phyloP scores from a whole-genome alignment of 2,797 vertebrate species.

The Ceryle rudis region DNA sequence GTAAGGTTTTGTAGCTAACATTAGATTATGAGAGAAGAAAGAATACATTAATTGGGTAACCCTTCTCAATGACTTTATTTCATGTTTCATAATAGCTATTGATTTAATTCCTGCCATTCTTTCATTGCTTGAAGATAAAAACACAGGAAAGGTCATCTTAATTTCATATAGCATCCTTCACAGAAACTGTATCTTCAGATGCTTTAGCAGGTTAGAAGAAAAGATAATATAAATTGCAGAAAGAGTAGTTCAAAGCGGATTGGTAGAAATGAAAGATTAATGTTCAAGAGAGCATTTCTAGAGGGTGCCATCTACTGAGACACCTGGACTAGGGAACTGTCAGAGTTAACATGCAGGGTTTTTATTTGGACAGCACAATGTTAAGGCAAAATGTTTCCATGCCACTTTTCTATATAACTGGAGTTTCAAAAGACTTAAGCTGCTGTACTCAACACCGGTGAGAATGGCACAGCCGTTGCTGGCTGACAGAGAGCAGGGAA shows the following conservation, averaged over 20 bases:
- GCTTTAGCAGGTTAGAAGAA: not conserved
- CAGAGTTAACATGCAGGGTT: not conserved
- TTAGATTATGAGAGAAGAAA: slow-evolving; percentile 14
- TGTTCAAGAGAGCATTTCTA: not conserved
- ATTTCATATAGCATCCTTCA: not conserved
- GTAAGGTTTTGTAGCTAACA: not conserved
- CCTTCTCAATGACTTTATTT: slow-evolving; percentile 16
- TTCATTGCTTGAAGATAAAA: not conserved
- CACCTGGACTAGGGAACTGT: not conserved
- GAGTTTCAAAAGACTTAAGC: not conserved
- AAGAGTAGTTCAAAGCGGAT: not conserved
- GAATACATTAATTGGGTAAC: not conserved
- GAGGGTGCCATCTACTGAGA: not conserved
- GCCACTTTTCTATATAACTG: not conserved
- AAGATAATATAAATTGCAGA: not conserved
- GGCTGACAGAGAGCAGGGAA: not conserved
- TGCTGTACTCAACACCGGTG: too few relatives aligned
- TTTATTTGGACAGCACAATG: not conserved
- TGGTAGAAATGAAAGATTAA: not conserved
- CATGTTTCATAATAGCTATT: slow-evolving; percentile 1
- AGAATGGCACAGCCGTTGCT: accelerated
- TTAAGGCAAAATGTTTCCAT: not conserved
- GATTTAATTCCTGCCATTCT: not conserved
- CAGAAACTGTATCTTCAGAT: not conserved
- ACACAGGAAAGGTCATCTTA: not conserved